Conservation (phyloP, 2,113 vertebrate genomes). For the Corythoichthys intestinalis region DNA sequence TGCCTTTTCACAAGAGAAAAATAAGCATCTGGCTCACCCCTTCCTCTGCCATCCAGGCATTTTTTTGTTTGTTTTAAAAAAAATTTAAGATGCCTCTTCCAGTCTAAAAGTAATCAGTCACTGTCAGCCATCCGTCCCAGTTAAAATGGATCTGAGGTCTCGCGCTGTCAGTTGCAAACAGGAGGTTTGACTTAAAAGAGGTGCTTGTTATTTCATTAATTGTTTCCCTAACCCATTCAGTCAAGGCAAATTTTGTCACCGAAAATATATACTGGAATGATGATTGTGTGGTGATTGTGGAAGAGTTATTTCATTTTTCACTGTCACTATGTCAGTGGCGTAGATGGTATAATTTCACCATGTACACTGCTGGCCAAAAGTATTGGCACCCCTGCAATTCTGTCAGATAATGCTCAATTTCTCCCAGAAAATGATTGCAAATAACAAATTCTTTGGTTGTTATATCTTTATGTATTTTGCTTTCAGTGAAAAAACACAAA, state of each 20-base stretch:
- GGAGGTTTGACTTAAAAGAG: not conserved
- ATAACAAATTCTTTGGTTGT: too few relatives aligned
- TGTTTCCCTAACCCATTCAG: not conserved
- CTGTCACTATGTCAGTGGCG: not conserved
- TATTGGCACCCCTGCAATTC: too few relatives aligned
- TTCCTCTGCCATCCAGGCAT: not conserved
- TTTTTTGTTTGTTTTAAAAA: constrained; percentile 7
- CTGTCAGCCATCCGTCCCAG: not conserved
- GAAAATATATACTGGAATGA: not conserved
- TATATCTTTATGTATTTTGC: too few relatives aligned
- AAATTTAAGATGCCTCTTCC: not conserved
- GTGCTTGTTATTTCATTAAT: not conserved
- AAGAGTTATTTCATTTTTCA: not conserved
- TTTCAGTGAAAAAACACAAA: too few relatives aligned
- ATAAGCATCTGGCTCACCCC: constrained; percentile 7
- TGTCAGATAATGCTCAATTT: too few relatives aligned
- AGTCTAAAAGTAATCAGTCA: not conserved
- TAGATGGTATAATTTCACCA: not conserved
- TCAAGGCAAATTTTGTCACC: not conserved
- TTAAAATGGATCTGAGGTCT: not conserved
- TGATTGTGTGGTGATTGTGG: not conserved
- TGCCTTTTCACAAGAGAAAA: constrained; percentile 30
- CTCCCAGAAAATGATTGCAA: too few relatives aligned
- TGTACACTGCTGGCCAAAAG: too few relatives aligned
- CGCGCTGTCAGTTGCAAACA: too few relatives aligned